Base-by-base conservation (phyloP, 2,113 vertebrate genomes). In the Xiphophorus maculatus region DNA sequence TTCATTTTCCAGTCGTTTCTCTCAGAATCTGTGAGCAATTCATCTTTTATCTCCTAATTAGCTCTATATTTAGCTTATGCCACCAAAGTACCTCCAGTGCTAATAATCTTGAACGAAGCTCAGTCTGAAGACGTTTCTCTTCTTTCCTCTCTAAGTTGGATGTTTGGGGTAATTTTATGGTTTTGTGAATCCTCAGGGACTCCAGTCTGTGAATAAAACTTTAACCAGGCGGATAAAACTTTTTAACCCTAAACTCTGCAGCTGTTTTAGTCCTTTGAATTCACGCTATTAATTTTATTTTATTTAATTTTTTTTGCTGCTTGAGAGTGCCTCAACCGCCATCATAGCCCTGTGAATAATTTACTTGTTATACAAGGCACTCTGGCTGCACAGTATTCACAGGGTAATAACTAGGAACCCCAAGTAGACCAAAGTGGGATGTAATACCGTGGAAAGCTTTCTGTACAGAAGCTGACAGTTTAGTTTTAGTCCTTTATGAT, bases 301-400 rank as follows among this genome's bases (percentile, higher is more conserved):
- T 82, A 1, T 9, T 84, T 28, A 28, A 28, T 28, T 28, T 28
- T 91, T 90, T 91, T 90, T 90, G 92, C 76, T 83, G 65, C 75
- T 84, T 87, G 79, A 88, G 80, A 87, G 86, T 79, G 68, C 81
- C 74, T 72, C 78, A 86, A 80, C 83, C 69, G 58, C 64, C 85
- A 80, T 77, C 10, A n/a, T 71, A 79, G 80, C 76, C 66, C 65
- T 73, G 74, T 95, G 86, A 93, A 93, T 95, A 90, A 94, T 94
- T 94, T 82, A 93, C 71, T 64, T 77, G 79, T 84, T 86, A 79
- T 89, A 87, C 84, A 88, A 73, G 76, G 78, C 73, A 64, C 65
- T 62, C 68, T 11, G 33, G 68, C 74, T 70, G 44, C 82, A 33
- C 19, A 32, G 40, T 70, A 60, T 77, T 81, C 76, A 19, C 69